Conservation (phyloP, 2,797 vertebrate species). For the Aeoliscus strigatus region DNA sequence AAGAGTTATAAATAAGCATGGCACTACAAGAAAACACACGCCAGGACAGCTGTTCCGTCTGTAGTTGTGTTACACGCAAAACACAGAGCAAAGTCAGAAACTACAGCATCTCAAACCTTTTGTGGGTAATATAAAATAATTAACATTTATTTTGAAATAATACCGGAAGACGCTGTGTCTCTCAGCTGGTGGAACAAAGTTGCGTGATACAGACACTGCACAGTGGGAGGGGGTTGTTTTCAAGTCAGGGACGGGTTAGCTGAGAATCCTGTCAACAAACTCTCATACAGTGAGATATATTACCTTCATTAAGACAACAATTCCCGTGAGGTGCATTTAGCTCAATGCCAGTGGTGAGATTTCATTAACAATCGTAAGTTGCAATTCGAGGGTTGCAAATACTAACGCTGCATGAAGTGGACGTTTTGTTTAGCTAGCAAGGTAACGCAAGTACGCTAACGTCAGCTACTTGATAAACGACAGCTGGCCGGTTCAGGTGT, state of each 20-base stretch:
- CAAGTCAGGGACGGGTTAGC: conserved; percentile 47
- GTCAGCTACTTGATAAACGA: conserved; percentile 36
- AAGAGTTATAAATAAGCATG: too few species aligned
- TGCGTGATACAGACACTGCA: conserved; percentile 18
- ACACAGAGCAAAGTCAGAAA: too few species aligned
- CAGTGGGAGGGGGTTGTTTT: conserved; percentile 48
- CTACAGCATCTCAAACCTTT: too few species aligned
- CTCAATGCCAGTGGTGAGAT: conserved; percentile 37
- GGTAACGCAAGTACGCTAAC: conserved; percentile 51
- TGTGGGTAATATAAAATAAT: too few species aligned
- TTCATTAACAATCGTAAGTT: not conserved
- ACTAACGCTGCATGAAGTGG: conserved; percentile 29
- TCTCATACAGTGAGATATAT: conserved; percentile 28
- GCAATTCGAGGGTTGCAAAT: conserved; percentile 17
- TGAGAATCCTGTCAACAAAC: conserved; percentile 62
- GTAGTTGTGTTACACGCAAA: too few species aligned
- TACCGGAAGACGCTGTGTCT: conserved; percentile 33
- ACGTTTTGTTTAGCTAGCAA: conserved; percentile 65
- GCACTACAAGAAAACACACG: too few species aligned
- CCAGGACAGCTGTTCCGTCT: too few species aligned
- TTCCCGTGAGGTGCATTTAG: conserved; percentile 37
- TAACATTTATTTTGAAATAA: conserved; percentile 43
- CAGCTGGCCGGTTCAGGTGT: conserved; percentile 36
- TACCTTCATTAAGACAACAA: conserved; percentile 46
- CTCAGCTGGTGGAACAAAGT: conserved; percentile 23